Evolutionary conservation across 2,797 vertebrate species (phyloP).

Genomic region (Poecilia gillii): DNA sequence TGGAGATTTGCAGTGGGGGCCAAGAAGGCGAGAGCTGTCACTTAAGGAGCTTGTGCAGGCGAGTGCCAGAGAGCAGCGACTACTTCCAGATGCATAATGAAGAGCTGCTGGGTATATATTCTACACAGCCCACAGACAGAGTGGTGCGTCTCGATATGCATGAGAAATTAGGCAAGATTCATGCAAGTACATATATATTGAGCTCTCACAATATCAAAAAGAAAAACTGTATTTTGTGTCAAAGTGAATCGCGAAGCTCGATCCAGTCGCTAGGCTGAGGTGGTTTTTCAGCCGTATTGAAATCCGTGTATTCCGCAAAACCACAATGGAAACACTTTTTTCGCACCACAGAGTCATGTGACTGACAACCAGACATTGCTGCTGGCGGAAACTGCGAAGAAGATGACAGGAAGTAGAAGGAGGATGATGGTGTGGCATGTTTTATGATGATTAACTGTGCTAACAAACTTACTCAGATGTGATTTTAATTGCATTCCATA

Average conservation of each 20-base stretch:
- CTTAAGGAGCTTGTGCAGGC: constrained; percentile 68
- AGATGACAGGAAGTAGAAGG: no score
- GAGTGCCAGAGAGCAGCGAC: constrained; percentile 29
- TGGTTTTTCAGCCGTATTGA: no score
- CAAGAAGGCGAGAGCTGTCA: constrained; percentile 49
- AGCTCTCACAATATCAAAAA: background rate
- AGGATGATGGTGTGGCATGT: no score
- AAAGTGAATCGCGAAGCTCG: background rate
- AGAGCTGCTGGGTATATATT: background rate
- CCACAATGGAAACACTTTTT: no score
- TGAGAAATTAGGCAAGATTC: background rate
- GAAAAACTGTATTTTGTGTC: background rate
- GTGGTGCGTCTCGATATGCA: background rate
- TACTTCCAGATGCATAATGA: background rate
- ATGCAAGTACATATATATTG: background rate
- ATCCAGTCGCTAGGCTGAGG: background rate
- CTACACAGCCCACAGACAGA: background rate
- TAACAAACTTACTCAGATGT: no score
- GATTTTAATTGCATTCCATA: no score
- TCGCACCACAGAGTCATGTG: no score
- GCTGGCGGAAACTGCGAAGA: no score
- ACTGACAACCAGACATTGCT: no score
- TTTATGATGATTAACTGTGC: no score
- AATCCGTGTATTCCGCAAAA: no score
- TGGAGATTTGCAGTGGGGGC: constrained; percentile 65